Evolutionary conservation across 2,888 invertebrate species (phyloP), one percentile per base, ranked within the genome.

Genomic region (Rhynchonema sp.): DNA sequence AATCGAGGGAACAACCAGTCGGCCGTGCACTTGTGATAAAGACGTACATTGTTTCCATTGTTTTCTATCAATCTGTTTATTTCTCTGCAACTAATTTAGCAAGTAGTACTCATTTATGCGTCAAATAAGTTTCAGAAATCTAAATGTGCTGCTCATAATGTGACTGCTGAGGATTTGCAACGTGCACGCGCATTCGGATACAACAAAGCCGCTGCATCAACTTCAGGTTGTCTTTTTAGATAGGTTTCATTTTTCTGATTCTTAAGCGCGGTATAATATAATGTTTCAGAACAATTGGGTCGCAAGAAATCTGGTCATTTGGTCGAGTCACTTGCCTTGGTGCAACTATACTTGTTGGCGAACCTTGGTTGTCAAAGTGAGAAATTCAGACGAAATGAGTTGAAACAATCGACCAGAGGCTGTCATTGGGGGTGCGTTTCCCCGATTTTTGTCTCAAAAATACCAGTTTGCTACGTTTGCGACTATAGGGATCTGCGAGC

Each of bases 341-440:
- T 54, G 27, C 26, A 54, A 3, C 3, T 54, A 27, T 38, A 56
- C 38, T 17, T 56, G 25, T 38, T 56, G 25, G 13, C 3, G 3
- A 9, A 94, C 72, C 83, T 94, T 71, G 88, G 90, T n/a, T 87
- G 89, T 68, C 62, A 74, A 70, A 60, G 63, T 26, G 13, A 56
- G 3, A 30, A 56, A 20, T 84, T 84, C 69, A 83, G 83, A 67
- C 83, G 82, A 68, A 88, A 85, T 74, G 82, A 85, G 60, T 79
- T 86, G 57, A 91, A 90, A 73, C 84, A 84, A 66, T 85, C 87
- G 28, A 80, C 82, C 63, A 84, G 84, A 71, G 82, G 85, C 30
- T 87, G 90, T 72, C 94, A 92, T 75, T 98, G 91, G 87, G 92
- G 91, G 81, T 83, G 73, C 72, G 76, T 65, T 28, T 25, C 22